Percentiles rank a stretch among this genome's conserved stretches.
Evolutionary conservation across 2,797 vertebrate genomes (phyloP).

Genomic region (Oryzias sinensis): DNA sequence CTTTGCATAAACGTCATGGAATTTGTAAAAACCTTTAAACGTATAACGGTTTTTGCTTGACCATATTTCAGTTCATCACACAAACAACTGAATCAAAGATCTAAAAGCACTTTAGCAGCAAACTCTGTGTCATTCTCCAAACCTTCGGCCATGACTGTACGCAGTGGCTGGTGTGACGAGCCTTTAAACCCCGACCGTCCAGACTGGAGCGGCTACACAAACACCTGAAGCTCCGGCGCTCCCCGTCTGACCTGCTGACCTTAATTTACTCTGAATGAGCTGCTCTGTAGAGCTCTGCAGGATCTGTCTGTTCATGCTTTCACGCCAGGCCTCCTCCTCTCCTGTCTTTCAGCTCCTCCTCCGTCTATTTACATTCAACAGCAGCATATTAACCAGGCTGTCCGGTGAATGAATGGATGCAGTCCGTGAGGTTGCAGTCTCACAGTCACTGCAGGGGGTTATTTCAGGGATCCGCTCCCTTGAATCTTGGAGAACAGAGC

Average conservation of each 20-base stretch:
- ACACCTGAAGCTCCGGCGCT: too few relatives aligned
- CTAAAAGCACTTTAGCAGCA: too few relatives aligned
- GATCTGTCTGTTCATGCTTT: slow-evolving; percentile 2
- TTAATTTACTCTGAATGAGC: slow-evolving; percentile 45
- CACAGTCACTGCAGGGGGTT: slow-evolving; percentile 36
- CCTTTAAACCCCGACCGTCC: too few relatives aligned
- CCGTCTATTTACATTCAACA: slow-evolving; percentile 44
- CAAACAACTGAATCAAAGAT: too few relatives aligned
- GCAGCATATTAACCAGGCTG: slow-evolving; percentile 67
- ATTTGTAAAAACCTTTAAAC: too few relatives aligned
- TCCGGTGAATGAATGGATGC: slow-evolving; percentile 35
- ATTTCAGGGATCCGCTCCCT: slow-evolving; percentile 42
- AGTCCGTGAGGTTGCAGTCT: slow-evolving; percentile 31
- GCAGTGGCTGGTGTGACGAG: too few relatives aligned
- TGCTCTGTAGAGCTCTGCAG: slow-evolving; percentile 10
- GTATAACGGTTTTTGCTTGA: too few relatives aligned
- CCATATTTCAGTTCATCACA: too few relatives aligned
- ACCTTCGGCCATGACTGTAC: too few relatives aligned
- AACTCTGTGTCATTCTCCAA: too few relatives aligned
- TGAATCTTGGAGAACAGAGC: slow-evolving; percentile 54
- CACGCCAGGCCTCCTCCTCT: slow-evolving; percentile 6
- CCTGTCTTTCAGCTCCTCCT: slow-evolving; percentile 7
- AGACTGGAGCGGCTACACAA: too few relatives aligned
- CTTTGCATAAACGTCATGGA: too few relatives aligned
- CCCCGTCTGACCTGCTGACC: slow-evolving; percentile 29